These are phyloP conservation scores for Zaprionus obscuricornis DNA, from an alignment of 2,888 invertebrate genomes.

Conservation along the genomic window DNA sequence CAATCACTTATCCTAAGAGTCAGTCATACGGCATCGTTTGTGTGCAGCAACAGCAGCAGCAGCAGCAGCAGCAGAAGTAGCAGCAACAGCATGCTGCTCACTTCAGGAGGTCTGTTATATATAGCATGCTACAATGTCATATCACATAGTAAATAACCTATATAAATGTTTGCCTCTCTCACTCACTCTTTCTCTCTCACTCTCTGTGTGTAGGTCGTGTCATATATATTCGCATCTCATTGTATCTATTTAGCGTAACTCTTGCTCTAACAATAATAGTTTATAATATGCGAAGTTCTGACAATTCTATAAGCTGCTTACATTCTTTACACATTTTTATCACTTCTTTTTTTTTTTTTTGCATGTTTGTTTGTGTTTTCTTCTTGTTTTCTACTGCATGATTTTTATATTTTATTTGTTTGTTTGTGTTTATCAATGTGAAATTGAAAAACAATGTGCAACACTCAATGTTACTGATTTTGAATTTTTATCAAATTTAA, in stretches of 20 bases:
- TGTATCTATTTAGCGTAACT: constrained; percentile 35
- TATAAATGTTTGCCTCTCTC: no score
- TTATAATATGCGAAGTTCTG: constrained; percentile 13
- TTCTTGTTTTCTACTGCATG: constrained; percentile 44
- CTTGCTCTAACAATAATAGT: constrained; percentile 41
- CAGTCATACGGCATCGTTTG: constrained; percentile 11
- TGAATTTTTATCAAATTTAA: constrained; percentile 25
- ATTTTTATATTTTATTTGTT: constrained; percentile 61
- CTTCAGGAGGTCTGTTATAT: background rate
- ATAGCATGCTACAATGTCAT: constrained; percentile 5
- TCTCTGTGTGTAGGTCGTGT: background rate
- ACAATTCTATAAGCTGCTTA: constrained; percentile 25
- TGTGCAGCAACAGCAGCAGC: no score
- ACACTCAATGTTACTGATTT: no score
- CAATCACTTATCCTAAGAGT: constrained; percentile 34
- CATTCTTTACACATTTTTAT: constrained; percentile 61
- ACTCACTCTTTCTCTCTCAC: no score
- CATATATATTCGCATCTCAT: constrained; percentile 7
- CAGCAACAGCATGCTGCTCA: no score
- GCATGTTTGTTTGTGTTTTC: constrained; percentile 32
- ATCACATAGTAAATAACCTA: no score
- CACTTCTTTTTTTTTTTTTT: constrained; percentile 71
- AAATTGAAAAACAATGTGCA: no score
- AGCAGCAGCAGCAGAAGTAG: no score
- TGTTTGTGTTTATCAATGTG: no score